A percentile compares a stretch with the other conserved stretches of the same genome.
Conservation (phyloP, 2,797 vertebrate genomes). For the Darevskia nairensis region DNA sequence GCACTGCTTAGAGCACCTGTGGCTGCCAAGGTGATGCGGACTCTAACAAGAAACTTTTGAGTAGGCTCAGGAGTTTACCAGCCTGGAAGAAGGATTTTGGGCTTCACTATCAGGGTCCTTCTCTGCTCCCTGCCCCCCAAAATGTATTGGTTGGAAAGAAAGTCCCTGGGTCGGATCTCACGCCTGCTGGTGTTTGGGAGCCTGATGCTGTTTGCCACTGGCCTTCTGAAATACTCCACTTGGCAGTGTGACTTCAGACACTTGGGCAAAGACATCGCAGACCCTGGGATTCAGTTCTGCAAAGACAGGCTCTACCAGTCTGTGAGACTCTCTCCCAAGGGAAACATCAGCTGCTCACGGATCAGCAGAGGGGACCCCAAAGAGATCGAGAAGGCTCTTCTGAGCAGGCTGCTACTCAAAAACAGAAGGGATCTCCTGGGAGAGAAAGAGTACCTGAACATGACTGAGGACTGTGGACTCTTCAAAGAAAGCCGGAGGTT, state of each 20-base stretch:
- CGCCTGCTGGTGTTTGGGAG: slow-evolving; percentile 44
- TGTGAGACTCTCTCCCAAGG: slow-evolving; percentile 60
- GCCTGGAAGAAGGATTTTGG: slow-evolving; percentile 71
- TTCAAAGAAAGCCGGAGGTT: slow-evolving; percentile 78
- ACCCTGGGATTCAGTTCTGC: slow-evolving; percentile 40
- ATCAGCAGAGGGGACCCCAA: slow-evolving; percentile 74
- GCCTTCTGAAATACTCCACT: slow-evolving; percentile 49
- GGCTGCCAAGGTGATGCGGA: not conserved
- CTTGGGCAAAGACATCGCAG: slow-evolving; percentile 23
- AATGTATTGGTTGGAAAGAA: slow-evolving; percentile 42
- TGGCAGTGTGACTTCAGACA: slow-evolving; percentile 55
- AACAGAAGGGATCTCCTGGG: slow-evolving; percentile 43
- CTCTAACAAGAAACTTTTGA: not conserved
- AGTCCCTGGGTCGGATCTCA: not conserved
- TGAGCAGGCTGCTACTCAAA: slow-evolving; percentile 67
- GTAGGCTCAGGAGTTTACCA: slow-evolving; percentile 72
- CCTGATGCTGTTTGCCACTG: slow-evolving; percentile 53
- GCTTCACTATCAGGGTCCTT: slow-evolving; percentile 54
- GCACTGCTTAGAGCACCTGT: not conserved
- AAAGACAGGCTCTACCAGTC: slow-evolving; percentile 60
- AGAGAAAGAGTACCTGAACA: slow-evolving; percentile 78
- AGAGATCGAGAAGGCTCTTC: slow-evolving; percentile 38
- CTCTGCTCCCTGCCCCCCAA: not conserved
- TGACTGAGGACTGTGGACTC: slow-evolving; percentile 79
- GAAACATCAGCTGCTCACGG: slow-evolving; percentile 74